phyloP scores from a whole-genome alignment of 2,888 invertebrate species.

The Eristalis pertinax region DNA sequence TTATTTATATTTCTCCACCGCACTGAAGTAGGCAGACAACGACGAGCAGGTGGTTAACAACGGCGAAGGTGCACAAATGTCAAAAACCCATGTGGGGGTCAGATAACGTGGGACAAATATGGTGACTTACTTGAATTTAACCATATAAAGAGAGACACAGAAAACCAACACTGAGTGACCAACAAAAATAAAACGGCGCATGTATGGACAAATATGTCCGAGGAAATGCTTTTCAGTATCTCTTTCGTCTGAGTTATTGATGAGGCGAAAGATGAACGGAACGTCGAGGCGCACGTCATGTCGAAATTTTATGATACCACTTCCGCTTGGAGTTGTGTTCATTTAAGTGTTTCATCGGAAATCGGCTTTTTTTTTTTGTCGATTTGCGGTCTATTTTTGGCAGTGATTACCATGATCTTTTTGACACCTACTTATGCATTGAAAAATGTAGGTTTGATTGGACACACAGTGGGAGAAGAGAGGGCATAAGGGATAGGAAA shows the following conservation, averaged over 20 bases:
- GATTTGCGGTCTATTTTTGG: conserved; percentile 58
- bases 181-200: conserved; percentile 26
- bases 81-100: conserved; percentile 36
- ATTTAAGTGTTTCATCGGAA: conserved; percentile 33
- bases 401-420: conserved; percentile 37
- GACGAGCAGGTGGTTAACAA: conserved; percentile 31
- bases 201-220: background rate
- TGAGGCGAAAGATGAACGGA: conserved; percentile 1
- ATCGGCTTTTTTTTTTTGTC: conserved; percentile 2
- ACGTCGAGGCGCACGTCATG: conserved; percentile 25
- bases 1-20: conserved; percentile 1
- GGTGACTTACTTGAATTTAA: conserved; percentile 41
- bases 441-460: conserved; percentile 43
- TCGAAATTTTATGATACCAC: conserved; percentile 57
- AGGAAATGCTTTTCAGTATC: conserved; percentile 33
- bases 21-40: background rate
- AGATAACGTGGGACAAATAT: conserved; percentile 31
- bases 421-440: conserved; percentile 52
- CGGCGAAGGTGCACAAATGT: background rate
- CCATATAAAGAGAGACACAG: conserved; percentile 3
- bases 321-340: conserved; percentile 46
- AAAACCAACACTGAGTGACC: conserved; percentile 9
- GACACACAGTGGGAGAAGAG: background rate
- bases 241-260: conserved; percentile 31
- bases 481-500: conserved; percentile 21